These are phyloP conservation scores for Syngnathus floridae DNA, from an alignment of 2,113 vertebrate genomes.

Conservation along the genomic window DNA sequence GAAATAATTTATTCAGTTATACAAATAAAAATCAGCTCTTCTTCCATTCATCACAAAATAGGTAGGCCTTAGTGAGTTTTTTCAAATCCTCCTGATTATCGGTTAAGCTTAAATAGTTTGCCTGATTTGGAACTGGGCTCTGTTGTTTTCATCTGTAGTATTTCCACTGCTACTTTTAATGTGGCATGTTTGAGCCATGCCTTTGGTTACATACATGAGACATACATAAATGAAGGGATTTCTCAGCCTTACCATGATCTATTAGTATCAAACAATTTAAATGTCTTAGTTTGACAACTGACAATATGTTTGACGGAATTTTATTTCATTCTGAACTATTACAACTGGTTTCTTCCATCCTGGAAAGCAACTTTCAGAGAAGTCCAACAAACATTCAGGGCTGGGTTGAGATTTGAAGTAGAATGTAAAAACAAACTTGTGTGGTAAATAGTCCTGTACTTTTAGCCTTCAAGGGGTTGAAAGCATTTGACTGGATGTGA, in stretches of 20 bases:
- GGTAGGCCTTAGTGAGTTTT: conserved; percentile 26
- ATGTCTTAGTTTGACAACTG: conserved; percentile 9
- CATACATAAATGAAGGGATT: conserved; percentile 2
- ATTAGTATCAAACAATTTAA: not conserved
- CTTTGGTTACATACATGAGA: not conserved
- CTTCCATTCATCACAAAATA: conserved; percentile 61
- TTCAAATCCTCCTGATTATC: conserved; percentile 9
- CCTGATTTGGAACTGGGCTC: conserved; percentile 20
- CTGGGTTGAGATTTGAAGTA: conserved; percentile 31
- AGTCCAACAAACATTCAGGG: conserved; percentile 25
- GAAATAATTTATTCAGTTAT: conserved; percentile 70
- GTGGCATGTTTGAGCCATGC: conserved; percentile 14
- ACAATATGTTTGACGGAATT: conserved; percentile 27
- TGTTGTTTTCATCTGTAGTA: conserved; percentile 15
- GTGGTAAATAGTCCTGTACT: conserved; percentile 68
- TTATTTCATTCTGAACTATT: conserved; percentile 59
- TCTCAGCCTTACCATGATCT: not conserved
- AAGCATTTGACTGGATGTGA: conserved; percentile 48
- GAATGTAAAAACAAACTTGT: conserved; percentile 50
- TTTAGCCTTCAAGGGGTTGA: conserved; percentile 65
- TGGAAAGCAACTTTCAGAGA: conserved; percentile 29
- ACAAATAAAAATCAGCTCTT: conserved; percentile 64
- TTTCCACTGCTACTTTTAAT: conserved; percentile 34
- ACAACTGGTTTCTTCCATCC: conserved; percentile 40
- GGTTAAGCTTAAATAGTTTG: not conserved